Evolutionary conservation across 2,797 vertebrate species (phyloP).

Genomic region (Halcyon chelicuti): DNA sequence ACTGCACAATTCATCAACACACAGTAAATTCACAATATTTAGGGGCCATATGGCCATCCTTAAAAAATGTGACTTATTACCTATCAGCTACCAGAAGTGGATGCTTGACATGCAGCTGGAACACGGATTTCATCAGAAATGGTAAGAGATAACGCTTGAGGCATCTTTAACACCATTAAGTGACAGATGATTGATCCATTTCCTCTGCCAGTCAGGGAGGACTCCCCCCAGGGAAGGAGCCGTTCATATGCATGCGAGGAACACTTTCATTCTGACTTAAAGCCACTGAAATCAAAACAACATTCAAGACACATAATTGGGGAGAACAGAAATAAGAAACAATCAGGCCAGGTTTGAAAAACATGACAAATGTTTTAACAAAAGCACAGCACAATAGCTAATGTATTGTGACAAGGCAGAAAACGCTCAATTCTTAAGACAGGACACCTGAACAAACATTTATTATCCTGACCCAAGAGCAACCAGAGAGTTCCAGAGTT

Average conservation of each 20-base stretch:
- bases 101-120: not conserved
- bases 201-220: not conserved
- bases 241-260: not conserved
- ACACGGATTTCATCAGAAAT: not conserved
- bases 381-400: not conserved
- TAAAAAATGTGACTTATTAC: rapidly evolving
- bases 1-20: not conserved
- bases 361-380: not conserved
- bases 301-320: not conserved
- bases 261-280: not conserved
- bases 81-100: not conserved
- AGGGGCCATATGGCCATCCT: not conserved
- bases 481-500: slow-evolving; percentile 1
- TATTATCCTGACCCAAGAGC: not conserved
- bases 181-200: not conserved
- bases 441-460: slow-evolving; percentile 51
- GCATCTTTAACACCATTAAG: not conserved
- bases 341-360: not conserved
- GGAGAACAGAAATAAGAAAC: not conserved
- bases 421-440: not conserved
- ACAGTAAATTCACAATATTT: not conserved
- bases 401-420: not conserved
- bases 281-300: not conserved
- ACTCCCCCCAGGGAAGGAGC: not conserved
- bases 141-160: not conserved